Evolutionary conservation across 2,113 vertebrate genomes (phyloP), one percentile per base, ranked within the genome.

Genomic region (Shinisaurus crocodilurus): DNA sequence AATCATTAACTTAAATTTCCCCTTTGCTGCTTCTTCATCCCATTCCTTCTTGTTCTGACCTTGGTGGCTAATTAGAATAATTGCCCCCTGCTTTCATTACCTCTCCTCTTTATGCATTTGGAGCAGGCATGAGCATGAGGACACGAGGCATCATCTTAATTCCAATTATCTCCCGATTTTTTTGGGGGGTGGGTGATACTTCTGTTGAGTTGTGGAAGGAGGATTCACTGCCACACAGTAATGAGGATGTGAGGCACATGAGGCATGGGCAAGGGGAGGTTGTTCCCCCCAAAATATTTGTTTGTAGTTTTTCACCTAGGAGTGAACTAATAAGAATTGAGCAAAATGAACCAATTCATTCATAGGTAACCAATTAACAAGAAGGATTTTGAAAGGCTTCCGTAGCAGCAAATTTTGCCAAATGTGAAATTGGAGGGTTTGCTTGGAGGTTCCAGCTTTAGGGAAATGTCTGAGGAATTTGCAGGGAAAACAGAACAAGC

Each of bases 1-100:
- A 94, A 95, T 94, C 91, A 94, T 96, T 95, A 95, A 95, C 89
- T 96, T 94, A 95, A 95, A 95, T 96, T 93, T 96, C 70, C 81
- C 90, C 89, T 96, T 95, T 96, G 94, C 95, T 96, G 70, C 74
- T 88, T 63, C 91, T 83, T 94, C 93, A 82, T 93, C 83, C 87
- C 92, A 86, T 93, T 95, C 92, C 81, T 95, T 94, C 87, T 92
- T 89, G 45, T 93, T 93, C 91, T 95, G 93, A 95, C 94, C 93
- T 95, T 96, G 92, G 75, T 94, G 90, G 91, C 87, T 95, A 94
- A 95, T 95, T 94, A 88, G 40, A 91, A 95, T 95, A 96, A 96
- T 91, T 95, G 91, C 27, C 93, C 95, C 87, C 74, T 95, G 93
- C 95, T 95, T 94, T 95, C 89, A 87, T 94, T 89, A 89, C 54